Base-by-base conservation (phyloP, 1,140 invertebrate species). In the Anagrus nilaparvatae region DNA sequence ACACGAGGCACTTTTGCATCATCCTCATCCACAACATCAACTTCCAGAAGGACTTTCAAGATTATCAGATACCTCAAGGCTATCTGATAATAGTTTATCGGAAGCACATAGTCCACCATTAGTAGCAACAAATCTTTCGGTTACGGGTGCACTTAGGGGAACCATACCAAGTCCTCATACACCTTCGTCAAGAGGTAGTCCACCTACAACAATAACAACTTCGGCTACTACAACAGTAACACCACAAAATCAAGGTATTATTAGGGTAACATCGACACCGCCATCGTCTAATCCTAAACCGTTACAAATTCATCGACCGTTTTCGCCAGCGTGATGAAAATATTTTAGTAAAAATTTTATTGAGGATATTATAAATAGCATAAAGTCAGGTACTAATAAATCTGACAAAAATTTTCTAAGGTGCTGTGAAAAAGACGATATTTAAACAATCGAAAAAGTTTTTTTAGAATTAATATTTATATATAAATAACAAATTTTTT, bases 311-410 rank as follows among this genome's bases (percentile, higher is more conserved):
- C 66, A 69, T 44, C 60, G 66, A 52, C 66, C 66, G 4, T 69
- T 69, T 31, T 67, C 65, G 54, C 66, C 65, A 19, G 65, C 65
- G 65, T 69, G 65, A 69, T 67, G 63, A n/a, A n/a, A n/a, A n/a
- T n/a, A n/a, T n/a, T n/a, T n/a, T n/a, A n/a, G n/a, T n/a, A n/a
- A n/a, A n/a, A n/a, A n/a, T n/a, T n/a, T n/a, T n/a, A n/a, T n/a
- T n/a, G n/a, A n/a, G n/a, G n/a, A n/a, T n/a, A n/a, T n/a, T n/a
- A n/a, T n/a, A n/a, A n/a, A n/a, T n/a, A n/a, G n/a, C n/a, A n/a
- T n/a, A n/a, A n/a, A n/a, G n/a, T n/a, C n/a, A n/a, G n/a, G n/a
- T n/a, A n/a, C n/a, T n/a, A n/a, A n/a, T n/a, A n/a, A n/a, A n/a
- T n/a, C n/a, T n/a, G n/a, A n/a, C n/a, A n/a, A n/a, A n/a, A n/a